These are phyloP conservation scores for Paramisgurnus dabryanus DNA, from an alignment of 2,113 vertebrate genomes.

Conservation along the genomic window DNA sequence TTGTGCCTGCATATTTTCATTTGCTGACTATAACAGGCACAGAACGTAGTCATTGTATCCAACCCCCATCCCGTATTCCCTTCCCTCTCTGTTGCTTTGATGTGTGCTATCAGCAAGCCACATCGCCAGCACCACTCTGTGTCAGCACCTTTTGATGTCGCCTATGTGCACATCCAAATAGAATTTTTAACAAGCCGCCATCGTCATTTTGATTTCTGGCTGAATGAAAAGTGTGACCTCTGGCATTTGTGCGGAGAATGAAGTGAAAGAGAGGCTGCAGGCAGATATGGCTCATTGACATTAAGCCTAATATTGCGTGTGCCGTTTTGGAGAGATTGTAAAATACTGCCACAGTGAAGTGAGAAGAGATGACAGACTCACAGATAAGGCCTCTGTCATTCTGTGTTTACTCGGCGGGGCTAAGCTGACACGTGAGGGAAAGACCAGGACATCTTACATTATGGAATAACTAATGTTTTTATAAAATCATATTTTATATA, in stretches of 20 bases:
- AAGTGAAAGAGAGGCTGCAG: slow-evolving; percentile 44
- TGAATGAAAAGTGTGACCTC: slow-evolving; percentile 69
- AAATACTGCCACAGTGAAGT: slow-evolving; percentile 21
- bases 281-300: slow-evolving; percentile 49
- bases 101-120: slow-evolving; percentile 69
- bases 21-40: slow-evolving; percentile 56
- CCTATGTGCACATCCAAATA: slow-evolving; percentile 69
- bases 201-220: slow-evolving; percentile 75
- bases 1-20: slow-evolving; percentile 71
- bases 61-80: not conserved
- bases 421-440: not conserved
- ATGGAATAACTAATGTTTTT: too few species aligned
- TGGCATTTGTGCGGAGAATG: slow-evolving; percentile 62
- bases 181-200: slow-evolving; percentile 73
- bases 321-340: slow-evolving; percentile 30
- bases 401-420: not conserved
- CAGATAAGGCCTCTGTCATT: slow-evolving; percentile 18
- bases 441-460: not conserved
- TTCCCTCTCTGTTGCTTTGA: slow-evolving; percentile 64
- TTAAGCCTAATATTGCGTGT: slow-evolving; percentile 45
- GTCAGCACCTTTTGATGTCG: slow-evolving; percentile 74
- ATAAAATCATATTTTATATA: too few species aligned
- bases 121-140: slow-evolving; percentile 50
- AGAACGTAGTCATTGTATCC: slow-evolving; percentile 29
- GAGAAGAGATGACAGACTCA: slow-evolving; percentile 45